Conservation (phyloP, 2,113 vertebrate genomes). For the Alosa alosa region DNA sequence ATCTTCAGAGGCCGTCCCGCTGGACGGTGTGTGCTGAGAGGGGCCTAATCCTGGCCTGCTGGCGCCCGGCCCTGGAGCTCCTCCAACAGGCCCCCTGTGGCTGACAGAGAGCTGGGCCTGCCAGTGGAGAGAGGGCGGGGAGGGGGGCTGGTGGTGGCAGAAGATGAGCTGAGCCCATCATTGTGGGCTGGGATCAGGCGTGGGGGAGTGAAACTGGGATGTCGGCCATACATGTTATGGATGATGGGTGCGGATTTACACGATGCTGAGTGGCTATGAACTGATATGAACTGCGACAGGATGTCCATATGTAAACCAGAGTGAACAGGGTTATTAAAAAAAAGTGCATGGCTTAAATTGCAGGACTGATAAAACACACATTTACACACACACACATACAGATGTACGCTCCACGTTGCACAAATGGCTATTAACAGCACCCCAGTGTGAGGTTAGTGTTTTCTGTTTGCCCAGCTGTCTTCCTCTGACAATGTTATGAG, state of each 20-base stretch:
- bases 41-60: not conserved
- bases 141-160: not conserved
- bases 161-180: not conserved
- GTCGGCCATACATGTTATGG: not conserved
- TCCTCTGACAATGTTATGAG: not conserved
- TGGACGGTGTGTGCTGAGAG: not conserved
- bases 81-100: slow-evolving; percentile 1
- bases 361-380: not conserved
- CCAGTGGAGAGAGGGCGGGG: not conserved
- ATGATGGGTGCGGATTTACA: not conserved
- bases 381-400: too few relatives aligned
- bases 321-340: not conserved
- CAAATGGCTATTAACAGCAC: slow-evolving; percentile 7
- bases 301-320: not conserved
- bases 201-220: not conserved
- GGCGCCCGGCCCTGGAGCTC: not conserved
- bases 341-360: not conserved
- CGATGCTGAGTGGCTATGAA: not conserved
- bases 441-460: not conserved
- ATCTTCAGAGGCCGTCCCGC: not conserved
- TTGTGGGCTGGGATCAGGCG: not conserved
- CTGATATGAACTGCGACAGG: not conserved
- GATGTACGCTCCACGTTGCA: not conserved
- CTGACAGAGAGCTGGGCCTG: not conserved
- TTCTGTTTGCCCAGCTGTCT: slow-evolving; percentile 5